These are phyloP conservation scores for Allophyes oxyacanthae DNA, from an alignment of 2,888 invertebrate genomes.

Conservation along the genomic window DNA sequence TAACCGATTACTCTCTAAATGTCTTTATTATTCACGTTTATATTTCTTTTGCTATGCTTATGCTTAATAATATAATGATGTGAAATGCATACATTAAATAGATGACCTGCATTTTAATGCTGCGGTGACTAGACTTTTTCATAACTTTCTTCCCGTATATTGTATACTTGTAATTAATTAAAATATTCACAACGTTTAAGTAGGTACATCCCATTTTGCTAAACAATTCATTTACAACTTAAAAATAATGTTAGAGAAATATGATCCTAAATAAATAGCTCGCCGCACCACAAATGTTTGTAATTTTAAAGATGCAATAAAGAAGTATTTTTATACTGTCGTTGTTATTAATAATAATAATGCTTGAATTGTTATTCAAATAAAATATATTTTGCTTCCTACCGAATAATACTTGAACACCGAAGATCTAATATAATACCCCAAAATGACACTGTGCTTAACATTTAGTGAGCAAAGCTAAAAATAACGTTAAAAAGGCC, in stretches of 20 bases:
- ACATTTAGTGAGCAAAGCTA: conserved; percentile 48
- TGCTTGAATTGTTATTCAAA: neutral
- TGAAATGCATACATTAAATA: conserved; percentile 63
- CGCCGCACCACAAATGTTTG: conserved; percentile 39
- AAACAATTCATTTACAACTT: conserved; percentile 64
- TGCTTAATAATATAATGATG: conserved; percentile 50
- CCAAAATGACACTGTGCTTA: conserved; percentile 18
- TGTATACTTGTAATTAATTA: conserved; percentile 44
- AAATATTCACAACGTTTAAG: conserved; percentile 61
- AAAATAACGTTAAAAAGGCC: conserved; percentile 62
- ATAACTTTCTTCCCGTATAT: conserved; percentile 58
- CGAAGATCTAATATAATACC: conserved; percentile 18
- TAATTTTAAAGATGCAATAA: conserved; percentile 33
- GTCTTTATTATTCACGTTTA: conserved; percentile 60
- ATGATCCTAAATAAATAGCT: conserved; percentile 53
- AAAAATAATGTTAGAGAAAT: conserved; percentile 59
- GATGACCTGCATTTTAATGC: conserved; percentile 72
- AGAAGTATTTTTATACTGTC: conserved; percentile 9
- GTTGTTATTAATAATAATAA: conserved; percentile 1
- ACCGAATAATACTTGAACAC: conserved; percentile 15
- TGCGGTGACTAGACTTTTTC: conserved; percentile 83
- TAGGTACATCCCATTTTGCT: conserved; percentile 59
- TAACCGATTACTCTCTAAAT: conserved; percentile 60
- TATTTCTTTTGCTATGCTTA: conserved; percentile 51
- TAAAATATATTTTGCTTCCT: conserved; percentile 4